These are phyloP conservation scores for Meteorus sp. DNA, from an alignment of 1,140 invertebrate species.

Conservation along the genomic window DNA sequence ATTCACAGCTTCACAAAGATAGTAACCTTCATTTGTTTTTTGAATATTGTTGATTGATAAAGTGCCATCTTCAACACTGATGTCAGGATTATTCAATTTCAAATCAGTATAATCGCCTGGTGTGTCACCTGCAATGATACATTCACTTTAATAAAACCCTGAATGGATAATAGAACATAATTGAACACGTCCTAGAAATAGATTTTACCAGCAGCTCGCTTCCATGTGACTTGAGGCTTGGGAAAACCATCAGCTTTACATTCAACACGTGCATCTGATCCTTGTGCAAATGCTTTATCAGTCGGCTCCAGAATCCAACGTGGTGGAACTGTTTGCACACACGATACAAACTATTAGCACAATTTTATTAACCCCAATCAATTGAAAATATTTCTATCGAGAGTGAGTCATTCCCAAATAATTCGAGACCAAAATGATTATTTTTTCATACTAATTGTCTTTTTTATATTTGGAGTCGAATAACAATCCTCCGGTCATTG, in stretches of 20 bases:
- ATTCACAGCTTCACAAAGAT: constrained; percentile 94
- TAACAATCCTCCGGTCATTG: constrained; percentile 21
- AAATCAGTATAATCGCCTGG: constrained; percentile 92
- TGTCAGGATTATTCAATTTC: constrained; percentile 84
- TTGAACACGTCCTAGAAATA: neutral
- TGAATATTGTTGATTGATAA: constrained; percentile 85
- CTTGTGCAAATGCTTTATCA: constrained; percentile 93
- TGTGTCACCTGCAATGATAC: constrained; percentile 69
- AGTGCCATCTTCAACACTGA: constrained; percentile 89
- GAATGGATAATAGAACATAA: constrained; percentile 6
- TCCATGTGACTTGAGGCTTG: constrained; percentile 91
- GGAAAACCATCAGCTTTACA: constrained; percentile 96
- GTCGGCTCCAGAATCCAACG: constrained; percentile 95
- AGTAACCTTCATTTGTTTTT: constrained; percentile 92
- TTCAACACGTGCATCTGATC: constrained; percentile 88
- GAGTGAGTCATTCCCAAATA: constrained; percentile 21
- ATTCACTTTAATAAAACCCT: neutral
- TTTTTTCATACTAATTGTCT: neutral
- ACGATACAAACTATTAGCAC: constrained; percentile 37
- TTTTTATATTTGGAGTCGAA: constrained; percentile 16
- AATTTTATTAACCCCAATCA: constrained; percentile 4
- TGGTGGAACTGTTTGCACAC: constrained; percentile 86
- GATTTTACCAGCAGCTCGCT: constrained; percentile 84
- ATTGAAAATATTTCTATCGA: constrained; percentile 29
- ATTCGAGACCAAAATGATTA: constrained; percentile 20